These are phyloP conservation scores for Tympanuchus pallidicinctus DNA, from an alignment of 2,113 vertebrate species.

Conservation along the genomic window DNA sequence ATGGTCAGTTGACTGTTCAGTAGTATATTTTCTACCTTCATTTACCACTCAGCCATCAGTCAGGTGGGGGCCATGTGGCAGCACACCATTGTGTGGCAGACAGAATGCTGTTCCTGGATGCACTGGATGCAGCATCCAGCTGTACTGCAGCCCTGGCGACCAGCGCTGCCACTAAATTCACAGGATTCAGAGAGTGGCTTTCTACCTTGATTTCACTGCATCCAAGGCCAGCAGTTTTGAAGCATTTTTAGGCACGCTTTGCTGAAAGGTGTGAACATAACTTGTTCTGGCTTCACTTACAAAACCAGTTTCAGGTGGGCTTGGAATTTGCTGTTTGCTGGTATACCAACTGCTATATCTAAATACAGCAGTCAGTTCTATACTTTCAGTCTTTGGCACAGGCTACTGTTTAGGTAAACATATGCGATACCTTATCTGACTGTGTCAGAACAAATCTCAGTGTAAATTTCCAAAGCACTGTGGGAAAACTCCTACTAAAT, in stretches of 20 bases:
- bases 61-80: slow-evolving; percentile 55
- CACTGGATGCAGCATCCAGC: background rate
- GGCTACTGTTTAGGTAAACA: slow-evolving; percentile 58
- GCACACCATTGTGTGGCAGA: slow-evolving; percentile 30
- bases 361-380: slow-evolving; percentile 46
- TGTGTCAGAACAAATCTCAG: slow-evolving; percentile 5
- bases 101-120: slow-evolving; percentile 27
- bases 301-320: slow-evolving; percentile 54
- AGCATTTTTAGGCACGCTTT: slow-evolving; percentile 56
- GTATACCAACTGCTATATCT: slow-evolving; percentile 42
- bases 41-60: slow-evolving; percentile 62
- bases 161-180: slow-evolving; percentile 20
- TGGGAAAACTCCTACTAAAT: background rate
- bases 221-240: slow-evolving; percentile 21
- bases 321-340: slow-evolving; percentile 41
- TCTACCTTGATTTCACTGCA: background rate
- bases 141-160: background rate
- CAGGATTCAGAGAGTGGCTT: slow-evolving; percentile 1
- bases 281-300: slow-evolving; percentile 54
- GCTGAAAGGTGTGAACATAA: slow-evolving; percentile 60
- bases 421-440: slow-evolving; percentile 51
- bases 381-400: slow-evolving; percentile 25
- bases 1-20: slow-evolving; percentile 62
- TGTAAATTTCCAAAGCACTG: slow-evolving; percentile 30
- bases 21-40: slow-evolving; percentile 40